Percentiles rank a stretch among this genome's conserved stretches.
phyloP scores from a whole-genome alignment of 1,140 invertebrate genomes.

The Trypoxylus dichotomus region DNA sequence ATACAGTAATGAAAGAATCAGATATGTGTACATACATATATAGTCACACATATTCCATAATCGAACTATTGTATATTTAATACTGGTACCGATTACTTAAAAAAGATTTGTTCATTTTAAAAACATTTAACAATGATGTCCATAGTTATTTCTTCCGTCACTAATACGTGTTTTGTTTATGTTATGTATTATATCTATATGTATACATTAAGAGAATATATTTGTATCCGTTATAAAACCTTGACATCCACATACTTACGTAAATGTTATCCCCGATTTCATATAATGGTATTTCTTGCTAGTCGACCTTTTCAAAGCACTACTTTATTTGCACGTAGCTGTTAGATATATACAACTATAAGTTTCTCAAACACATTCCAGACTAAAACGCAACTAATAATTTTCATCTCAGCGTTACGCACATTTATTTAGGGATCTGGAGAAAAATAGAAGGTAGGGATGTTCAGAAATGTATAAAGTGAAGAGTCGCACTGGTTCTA shows the following conservation, averaged over 20 bases:
- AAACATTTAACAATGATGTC: no score
- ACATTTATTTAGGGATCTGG: constrained; percentile 13
- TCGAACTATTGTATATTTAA: no score
- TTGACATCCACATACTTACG: neutral
- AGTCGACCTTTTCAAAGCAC: neutral
- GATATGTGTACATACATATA: no score
- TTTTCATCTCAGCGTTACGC: constrained; percentile 3
- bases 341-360: neutral
- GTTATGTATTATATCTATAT: no score
- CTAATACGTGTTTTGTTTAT: no score
- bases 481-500: neutral
- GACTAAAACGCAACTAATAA: constrained; percentile 16
- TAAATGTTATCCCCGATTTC: neutral
- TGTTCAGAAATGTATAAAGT: neutral
- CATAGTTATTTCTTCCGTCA: no score
- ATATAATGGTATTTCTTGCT: neutral
- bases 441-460: constrained; percentile 5
- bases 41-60: no score
- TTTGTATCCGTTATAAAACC: no score
- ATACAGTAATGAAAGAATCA: no score
- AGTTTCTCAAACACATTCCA: neutral
- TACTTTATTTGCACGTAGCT: neutral
- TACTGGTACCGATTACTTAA: no score
- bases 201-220: no score
- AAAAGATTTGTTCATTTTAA: no score